A percentile compares a stretch with the other conserved stretches of the same genome.
phyloP scores from a whole-genome alignment of 2,888 invertebrate species.

The Limnephilus auricula region DNA sequence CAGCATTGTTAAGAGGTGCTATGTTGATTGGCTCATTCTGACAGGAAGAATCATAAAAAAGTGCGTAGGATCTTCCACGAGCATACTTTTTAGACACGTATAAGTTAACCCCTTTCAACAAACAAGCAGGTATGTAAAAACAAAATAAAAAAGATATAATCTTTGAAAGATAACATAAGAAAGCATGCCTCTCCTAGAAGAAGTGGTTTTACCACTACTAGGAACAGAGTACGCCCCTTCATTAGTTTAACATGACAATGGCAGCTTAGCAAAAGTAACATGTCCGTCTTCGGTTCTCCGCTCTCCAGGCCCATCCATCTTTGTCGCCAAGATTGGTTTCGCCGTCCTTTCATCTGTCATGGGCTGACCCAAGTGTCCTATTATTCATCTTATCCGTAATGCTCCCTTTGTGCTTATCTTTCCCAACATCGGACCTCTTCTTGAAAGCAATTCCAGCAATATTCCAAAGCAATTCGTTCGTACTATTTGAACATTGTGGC shows the following conservation, averaged over 20 bases:
- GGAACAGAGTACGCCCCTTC: background rate
- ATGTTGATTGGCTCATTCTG: no score
- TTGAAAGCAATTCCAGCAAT: background rate
- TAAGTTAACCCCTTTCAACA: no score
- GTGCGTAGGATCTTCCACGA: no score
- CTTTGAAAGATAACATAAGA: no score
- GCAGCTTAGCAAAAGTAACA: background rate
- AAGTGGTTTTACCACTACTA: background rate
- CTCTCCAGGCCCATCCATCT: background rate
- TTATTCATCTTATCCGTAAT: background rate
- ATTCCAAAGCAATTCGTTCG: background rate
- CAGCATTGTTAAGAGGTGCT: no score
- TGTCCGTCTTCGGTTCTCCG: background rate
- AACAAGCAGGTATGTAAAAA: no score
- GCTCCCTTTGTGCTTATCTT: background rate
- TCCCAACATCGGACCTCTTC: background rate
- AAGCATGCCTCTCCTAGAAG: background rate
- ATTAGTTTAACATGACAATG: background rate
- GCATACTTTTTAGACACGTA: no score
- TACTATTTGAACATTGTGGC: background rate
- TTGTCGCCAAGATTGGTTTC: background rate
- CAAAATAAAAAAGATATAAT: no score
- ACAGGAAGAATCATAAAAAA: no score
- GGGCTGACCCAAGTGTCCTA: background rate
- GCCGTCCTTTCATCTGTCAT: background rate